A percentile compares a stretch with the other conserved stretches of the same genome.
Conservation (phyloP, 1,140 invertebrate genomes). For the Hycleus cichorii region DNA sequence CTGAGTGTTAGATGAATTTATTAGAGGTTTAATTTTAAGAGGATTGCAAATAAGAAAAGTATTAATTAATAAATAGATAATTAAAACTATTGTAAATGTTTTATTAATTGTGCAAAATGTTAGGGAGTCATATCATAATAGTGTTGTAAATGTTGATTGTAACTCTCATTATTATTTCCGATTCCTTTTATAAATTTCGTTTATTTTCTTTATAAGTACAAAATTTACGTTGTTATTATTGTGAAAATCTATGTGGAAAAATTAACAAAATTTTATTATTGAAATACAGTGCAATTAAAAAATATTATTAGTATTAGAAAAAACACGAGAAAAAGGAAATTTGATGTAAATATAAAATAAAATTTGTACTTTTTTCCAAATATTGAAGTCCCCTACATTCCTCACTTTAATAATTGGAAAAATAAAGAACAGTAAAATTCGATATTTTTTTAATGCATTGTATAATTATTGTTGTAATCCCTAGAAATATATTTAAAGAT, state of each 20-base stretch:
- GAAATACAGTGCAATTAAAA: slow-evolving; percentile 14
- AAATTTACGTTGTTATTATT: slow-evolving; percentile 8
- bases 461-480: slow-evolving; percentile 4
- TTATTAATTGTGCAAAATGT: too few species aligned
- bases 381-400: neutral
- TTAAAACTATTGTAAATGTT: too few species aligned
- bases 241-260: neutral
- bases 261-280: slow-evolving; percentile 3
- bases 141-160: too few species aligned
- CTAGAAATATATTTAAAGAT: too few species aligned
- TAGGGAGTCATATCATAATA: too few species aligned
- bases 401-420: neutral
- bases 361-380: too few species aligned
- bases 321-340: neutral
- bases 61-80: too few species aligned
- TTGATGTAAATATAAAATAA: too few species aligned
- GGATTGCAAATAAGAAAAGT: too few species aligned
- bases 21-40: too few species aligned
- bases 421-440: neutral
- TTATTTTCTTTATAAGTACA: slow-evolving; percentile 7
- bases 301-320: slow-evolving; percentile 2
- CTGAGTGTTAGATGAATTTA: too few species aligned
- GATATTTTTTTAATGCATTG: slow-evolving; percentile 14
- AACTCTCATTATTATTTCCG: too few species aligned
- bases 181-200: neutral